Evolutionary conservation across 2,888 invertebrate species (phyloP).

Genomic region (Patella caerulea): DNA sequence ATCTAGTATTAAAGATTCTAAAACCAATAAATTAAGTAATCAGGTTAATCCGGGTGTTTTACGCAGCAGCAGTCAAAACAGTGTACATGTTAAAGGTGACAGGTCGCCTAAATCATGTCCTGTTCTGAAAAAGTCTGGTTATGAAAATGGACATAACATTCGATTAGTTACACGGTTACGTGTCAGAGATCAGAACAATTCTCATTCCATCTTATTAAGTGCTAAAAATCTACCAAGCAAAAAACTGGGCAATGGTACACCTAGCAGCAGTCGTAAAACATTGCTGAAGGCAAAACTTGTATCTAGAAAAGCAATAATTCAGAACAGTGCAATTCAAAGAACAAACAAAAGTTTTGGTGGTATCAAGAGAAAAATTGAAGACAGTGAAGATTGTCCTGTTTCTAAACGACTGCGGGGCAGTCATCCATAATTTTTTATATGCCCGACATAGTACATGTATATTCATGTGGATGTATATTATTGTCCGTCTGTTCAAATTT

Average conservation of each 20-base stretch:
- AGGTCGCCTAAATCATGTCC: neutral
- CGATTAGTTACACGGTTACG: neutral
- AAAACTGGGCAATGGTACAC: neutral
- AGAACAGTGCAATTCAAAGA: constrained; percentile 33
- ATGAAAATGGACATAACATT: neutral
- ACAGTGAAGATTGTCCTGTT: constrained; percentile 17
- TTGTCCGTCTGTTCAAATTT: no score
- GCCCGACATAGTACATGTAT: no score
- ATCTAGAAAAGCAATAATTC: constrained; percentile 40
- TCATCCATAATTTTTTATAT: neutral
- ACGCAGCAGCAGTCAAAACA: constrained; percentile 2
- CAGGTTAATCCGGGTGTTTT: neutral
- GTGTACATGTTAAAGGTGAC: neutral
- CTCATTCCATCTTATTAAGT: constrained; percentile 1
- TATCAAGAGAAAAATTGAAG: constrained; percentile 18
- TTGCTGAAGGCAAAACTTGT: constrained; percentile 33
- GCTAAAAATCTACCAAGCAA: neutral
- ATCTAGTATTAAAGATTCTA: neutral
- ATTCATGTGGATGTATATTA: no score
- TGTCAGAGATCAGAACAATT: neutral
- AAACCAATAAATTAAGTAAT: neutral
- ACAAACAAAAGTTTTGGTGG: neutral
- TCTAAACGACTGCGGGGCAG: constrained; percentile 20
- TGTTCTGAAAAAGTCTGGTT: neutral
- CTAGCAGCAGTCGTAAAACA: constrained; percentile 34